These are phyloP conservation scores for Acrocephalus kingi DNA, from an alignment of 2,113 vertebrate genomes.

Conservation along the genomic window DNA sequence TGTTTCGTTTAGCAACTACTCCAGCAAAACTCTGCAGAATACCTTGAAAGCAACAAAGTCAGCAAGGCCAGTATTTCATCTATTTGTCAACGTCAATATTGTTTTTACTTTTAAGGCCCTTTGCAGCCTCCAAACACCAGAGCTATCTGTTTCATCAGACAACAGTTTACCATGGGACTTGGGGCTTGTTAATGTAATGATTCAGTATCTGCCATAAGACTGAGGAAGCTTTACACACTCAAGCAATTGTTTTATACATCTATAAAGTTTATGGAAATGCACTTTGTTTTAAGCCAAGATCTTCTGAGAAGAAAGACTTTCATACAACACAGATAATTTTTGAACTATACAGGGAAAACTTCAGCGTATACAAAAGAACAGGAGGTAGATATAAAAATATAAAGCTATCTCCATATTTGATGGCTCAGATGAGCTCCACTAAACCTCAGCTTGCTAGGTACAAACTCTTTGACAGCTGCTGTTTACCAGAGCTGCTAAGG, in stretches of 20 bases:
- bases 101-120: conserved; percentile 5
- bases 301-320: background rate
- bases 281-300: background rate
- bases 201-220: background rate
- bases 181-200: conserved; percentile 10
- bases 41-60: conserved; percentile 54
- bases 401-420: background rate
- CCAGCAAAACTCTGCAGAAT: conserved; percentile 31
- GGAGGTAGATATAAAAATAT: background rate
- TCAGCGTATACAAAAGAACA: background rate
- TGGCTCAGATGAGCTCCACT: background rate
- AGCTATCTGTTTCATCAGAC: conserved; percentile 25
- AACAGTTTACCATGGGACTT: background rate
- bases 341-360: background rate
- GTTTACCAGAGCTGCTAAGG: background rate
- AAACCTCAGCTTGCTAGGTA: background rate
- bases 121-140: background rate
- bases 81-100: conserved; percentile 25
- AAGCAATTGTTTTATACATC: background rate
- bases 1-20: background rate
- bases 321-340: background rate
- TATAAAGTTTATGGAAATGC: background rate
- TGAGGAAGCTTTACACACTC: background rate
- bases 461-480: background rate
- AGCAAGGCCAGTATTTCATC: conserved; percentile 42